Evolutionary conservation across 2,888 invertebrate genomes (phyloP), one percentile per base, ranked within the genome.

Genomic region (Drosophila parthenogenetica): DNA sequence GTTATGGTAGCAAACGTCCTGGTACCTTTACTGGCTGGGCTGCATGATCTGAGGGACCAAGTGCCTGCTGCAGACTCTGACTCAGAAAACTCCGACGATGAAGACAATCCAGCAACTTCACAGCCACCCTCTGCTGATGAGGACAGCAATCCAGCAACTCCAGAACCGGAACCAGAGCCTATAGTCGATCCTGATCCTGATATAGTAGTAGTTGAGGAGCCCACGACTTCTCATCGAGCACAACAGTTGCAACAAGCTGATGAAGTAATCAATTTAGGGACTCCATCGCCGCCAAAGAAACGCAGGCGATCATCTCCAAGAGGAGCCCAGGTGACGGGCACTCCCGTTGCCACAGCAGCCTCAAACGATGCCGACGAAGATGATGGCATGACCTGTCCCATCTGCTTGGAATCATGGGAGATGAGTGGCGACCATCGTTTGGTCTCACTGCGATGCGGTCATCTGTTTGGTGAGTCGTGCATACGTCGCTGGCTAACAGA

Each of bases 371-470:
- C 92, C 1, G 92, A 92, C n/a, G 94, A 95, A 2, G 94, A 94
- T 46, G 95, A 96, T 51, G 96, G 95, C 0, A 94, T 95, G 85
- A 94, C 94, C 0, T 98, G 98, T 83, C 95, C 97, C 0, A 98
- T 98, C 74, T 98, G 98, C 90, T 93, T 98, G 73, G 98, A 98
- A 60, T 92, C 94, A 2, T 98, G 98, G 97, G 96, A 96, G 3
- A 97, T 95, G 90, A 94, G 95, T 0, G 98, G 98, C 0, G 94
- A 94, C 0, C 99, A 99, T 91, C 93, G 98, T 57, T 92, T 98
- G 2, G 96, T 96, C n/a, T 95, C 97, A 0, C 92, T 99, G 8
- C 95, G 95, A 88, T 99, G 99, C 91, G 99, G 99, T 0, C 99
- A 99, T 92, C 92, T 98, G 7, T 99, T 98, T 92, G 99, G 99